phyloP scores from a whole-genome alignment of 2,113 vertebrate genomes.

The Mystacornis crossleyi region DNA sequence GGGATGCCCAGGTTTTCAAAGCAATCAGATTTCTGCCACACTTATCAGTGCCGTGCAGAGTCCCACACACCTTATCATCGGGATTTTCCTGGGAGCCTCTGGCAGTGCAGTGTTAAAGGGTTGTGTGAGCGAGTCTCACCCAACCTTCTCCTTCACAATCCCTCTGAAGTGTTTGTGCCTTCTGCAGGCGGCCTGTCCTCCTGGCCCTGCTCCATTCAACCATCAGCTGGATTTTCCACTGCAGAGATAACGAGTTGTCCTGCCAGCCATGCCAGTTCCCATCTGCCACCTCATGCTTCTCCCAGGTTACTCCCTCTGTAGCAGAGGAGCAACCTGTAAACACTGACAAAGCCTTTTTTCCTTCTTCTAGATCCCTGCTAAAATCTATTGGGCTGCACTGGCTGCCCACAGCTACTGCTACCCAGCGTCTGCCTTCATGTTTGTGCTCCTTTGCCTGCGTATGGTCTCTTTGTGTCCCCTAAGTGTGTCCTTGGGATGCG shows the following conservation, averaged over 20 bases:
- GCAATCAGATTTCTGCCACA: not conserved
- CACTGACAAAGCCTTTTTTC: not conserved
- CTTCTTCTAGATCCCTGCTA: not conserved
- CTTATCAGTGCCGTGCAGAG: not conserved
- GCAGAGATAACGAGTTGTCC: not conserved
- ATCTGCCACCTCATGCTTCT: fast-evolving
- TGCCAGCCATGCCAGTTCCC: not conserved
- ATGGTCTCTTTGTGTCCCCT: not conserved
- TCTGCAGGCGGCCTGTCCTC: not conserved
- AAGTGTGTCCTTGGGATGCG: not conserved
- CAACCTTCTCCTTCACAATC: not conserved
- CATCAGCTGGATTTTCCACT: not conserved
- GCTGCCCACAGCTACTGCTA: not conserved
- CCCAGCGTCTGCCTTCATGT: not conserved
- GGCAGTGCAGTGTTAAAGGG: not conserved
- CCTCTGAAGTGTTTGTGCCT: not conserved
- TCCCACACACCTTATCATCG: not conserved
- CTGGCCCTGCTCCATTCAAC: not conserved
- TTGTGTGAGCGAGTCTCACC: not conserved
- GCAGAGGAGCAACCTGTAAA: not conserved
- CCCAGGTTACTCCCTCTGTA: not conserved
- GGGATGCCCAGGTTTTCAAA: not conserved
- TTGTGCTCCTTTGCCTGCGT: not conserved
- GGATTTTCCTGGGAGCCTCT: not conserved
- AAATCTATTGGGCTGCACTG: not conserved